These are phyloP conservation scores for Nudaria mundana DNA, from an alignment of 2,888 invertebrate species.

Conservation along the genomic window DNA sequence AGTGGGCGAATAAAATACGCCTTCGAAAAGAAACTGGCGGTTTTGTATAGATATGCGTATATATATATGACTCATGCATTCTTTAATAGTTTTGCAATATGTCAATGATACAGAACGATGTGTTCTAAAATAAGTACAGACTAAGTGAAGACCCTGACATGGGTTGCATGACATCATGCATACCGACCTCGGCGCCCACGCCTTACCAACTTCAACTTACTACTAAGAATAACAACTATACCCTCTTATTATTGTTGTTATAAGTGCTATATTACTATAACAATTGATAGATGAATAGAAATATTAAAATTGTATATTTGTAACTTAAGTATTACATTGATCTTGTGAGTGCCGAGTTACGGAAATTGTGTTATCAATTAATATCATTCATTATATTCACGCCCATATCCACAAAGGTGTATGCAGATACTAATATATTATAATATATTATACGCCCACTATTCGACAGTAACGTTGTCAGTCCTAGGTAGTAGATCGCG, in stretches of 20 bases:
- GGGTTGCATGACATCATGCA: slow-evolving; percentile 53
- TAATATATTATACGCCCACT: too few species aligned
- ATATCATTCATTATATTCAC: not conserved
- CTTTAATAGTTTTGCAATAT: not conserved
- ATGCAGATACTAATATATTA: not conserved
- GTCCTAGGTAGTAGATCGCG: too few species aligned
- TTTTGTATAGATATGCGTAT: too few species aligned
- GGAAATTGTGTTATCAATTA: not conserved
- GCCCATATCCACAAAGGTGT: not conserved
- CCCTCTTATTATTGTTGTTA: slow-evolving; percentile 7
- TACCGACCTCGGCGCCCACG: slow-evolving; percentile 47
- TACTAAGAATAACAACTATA: not conserved
- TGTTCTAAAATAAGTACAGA: slow-evolving; percentile 32
- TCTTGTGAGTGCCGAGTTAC: slow-evolving; percentile 17
- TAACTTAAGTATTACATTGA: slow-evolving; percentile 28
- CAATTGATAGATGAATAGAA: not conserved
- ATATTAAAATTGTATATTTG: slow-evolving; percentile 18
- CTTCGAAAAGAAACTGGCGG: too few species aligned
- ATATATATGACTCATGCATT: too few species aligned
- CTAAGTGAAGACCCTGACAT: slow-evolving; percentile 56
- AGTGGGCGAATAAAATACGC: too few species aligned
- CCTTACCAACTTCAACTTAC: slow-evolving; percentile 14
- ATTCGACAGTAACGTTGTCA: too few species aligned
- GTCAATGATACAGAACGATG: slow-evolving; percentile 24
- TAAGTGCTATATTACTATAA: slow-evolving; percentile 16